Conservation (phyloP, 2,797 vertebrate species). For the Trichosurus vulpecula region DNA sequence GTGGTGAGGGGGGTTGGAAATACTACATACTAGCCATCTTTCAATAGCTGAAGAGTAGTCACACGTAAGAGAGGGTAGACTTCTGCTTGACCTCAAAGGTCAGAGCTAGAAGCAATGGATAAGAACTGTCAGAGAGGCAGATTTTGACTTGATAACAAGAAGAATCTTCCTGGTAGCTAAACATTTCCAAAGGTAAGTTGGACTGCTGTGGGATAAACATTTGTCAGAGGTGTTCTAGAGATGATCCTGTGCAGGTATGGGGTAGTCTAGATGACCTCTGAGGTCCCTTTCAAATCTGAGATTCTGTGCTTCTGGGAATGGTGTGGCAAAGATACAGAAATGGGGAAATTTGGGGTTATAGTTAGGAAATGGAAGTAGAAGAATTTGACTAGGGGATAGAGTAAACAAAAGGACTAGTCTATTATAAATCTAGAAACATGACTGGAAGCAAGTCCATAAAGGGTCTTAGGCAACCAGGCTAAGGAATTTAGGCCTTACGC, state of each 20-base stretch:
- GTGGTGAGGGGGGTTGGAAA: neutral
- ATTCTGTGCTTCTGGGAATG: neutral
- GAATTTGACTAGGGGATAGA: neutral
- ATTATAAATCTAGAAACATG: neutral
- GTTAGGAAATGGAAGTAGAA: neutral
- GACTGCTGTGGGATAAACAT: neutral
- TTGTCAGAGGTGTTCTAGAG: neutral
- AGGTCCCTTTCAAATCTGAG: neutral
- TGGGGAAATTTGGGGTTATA: neutral
- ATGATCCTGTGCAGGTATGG: neutral
- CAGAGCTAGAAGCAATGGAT: neutral
- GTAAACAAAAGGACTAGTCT: neutral
- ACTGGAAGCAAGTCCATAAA: neutral
- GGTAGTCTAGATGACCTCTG: neutral
- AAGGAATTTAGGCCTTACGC: neutral
- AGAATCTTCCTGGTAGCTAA: neutral
- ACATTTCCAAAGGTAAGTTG: neutral
- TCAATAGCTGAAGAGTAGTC: neutral
- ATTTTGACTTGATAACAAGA: neutral
- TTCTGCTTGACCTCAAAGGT: neutral
- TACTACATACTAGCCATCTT: neutral
- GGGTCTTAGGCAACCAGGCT: neutral
- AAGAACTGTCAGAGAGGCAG: neutral
- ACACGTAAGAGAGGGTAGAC: neutral
- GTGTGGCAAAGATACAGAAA: neutral